Base-by-base conservation (phyloP, 1,140 invertebrate genomes). In the Rhizoglyphus robini region DNA sequence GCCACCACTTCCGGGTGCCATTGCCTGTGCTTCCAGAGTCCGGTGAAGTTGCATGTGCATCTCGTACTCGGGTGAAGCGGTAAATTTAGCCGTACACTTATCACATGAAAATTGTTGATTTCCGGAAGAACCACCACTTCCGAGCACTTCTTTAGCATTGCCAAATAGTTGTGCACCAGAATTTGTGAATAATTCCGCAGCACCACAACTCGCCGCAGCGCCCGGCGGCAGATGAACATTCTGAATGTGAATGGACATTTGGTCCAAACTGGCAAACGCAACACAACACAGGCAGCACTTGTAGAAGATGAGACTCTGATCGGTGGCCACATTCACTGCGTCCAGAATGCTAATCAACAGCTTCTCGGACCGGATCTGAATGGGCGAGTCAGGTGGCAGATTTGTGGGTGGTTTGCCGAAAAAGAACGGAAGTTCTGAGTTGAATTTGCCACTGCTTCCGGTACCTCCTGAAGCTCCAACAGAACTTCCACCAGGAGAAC, bases 251-350 rank as follows among this genome's bases (percentile, higher is more conserved):
- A 76, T 27, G 29, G 68, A 71, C 5, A 71, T 25, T 71, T 62
- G 59, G 72, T 70, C 38, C 68, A 71, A 23, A 74, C 71, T 65
- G 72, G 73, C 69, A 70, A 76, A 77, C 15, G 77, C 71, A 58
- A 76, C 74, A 15, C 73, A 71, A 69, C 79, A 80, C 4, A 78
- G 63, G 63, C 77, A 75, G 70, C 79, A 80, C 69, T 79, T 77
- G 67, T 77, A 80, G 3, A 79, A 70, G 18, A 75, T 73, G 36
- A 73, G 71, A 36, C 74, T 71, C 59, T 75, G 73, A 4, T 77
- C 76, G 1, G 72, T 75, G 4, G 68, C 67, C 8, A 73, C 67
- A 68, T 79, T 74, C 3, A 76, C 46, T 0, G 77, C 78, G 68
- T 79, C 76, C 8, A 79, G 61, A 38, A 76, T 67, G 1, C 75